Base-by-base conservation (phyloP, 1,140 invertebrate genomes). In the Drosophila kurseongensis region DNA sequence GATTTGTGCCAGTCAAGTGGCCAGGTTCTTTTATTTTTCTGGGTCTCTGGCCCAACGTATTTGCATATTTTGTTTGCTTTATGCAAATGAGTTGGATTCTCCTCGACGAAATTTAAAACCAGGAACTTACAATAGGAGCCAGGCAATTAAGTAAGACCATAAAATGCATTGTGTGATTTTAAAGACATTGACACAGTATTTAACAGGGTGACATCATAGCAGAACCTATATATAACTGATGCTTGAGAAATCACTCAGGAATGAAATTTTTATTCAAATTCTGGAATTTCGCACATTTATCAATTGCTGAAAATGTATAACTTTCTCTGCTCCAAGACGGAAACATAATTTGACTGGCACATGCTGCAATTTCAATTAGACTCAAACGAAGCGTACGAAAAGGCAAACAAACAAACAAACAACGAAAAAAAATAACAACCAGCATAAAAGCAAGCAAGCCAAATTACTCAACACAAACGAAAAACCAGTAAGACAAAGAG, bases 1-100 rank as follows among this genome's bases (percentile, higher is more conserved):
- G 79, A 86, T 86, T 86, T 86, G 75, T 83, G 83, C 71, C 75
- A 81, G 61, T 83, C 75, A 85, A 83, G 79, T 67, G 75, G 75
- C 47, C 56, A 78, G 65, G 69, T 66, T 78, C 75, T 66, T 61
- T 69, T 54, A 66, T 65, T 75, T 74, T 73, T 74, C 58, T 78
- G 75, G 63, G 57, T 78, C 75, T 65, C 52, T 59, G 57, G 50
- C 32, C 45, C 36, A 40, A 36, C 14, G 12, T 45, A 86, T 85
- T 85, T 81, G 78, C 82, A 86, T 86, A 86, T 81, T 81, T 81
- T 69, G 63, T 78, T 60, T 55, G 72, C 68, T 85, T 84, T 85
- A 85, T 85, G 82, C 75, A 82, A 86, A 88, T 82, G 29, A 68
- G 42, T 68, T 71, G 52, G 68, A 41, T 45, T 71, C 44, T 50